Base-by-base conservation (phyloP, 2,888 invertebrate species). In the Rhimphoctona megacephalus region DNA sequence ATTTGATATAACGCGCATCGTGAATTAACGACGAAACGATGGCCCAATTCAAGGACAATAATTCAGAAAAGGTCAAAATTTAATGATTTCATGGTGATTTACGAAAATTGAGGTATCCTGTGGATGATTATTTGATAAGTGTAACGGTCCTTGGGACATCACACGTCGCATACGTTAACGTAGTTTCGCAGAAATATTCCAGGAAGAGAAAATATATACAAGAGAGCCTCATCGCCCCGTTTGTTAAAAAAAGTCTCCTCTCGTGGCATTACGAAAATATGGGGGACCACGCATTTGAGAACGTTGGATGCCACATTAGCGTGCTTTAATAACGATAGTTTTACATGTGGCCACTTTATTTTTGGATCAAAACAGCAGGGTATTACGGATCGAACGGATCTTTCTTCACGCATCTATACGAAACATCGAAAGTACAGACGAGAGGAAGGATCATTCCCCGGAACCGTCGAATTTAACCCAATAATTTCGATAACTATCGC, bases 181-280 rank as follows among this genome's bases (percentile, higher is more conserved):
- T 64, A 36, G 33, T 36, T 72, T 19, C 67, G 73, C 70, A 82
- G 52, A 30, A 85, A 88, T 81, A 66, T 89, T 89, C 89, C 61
- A 54, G 83, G 89, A 89, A 89, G 79, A 46, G 49, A 39, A 39
- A 46, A 67, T 6, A 61, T 33, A 36, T 17, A 33, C 78, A n/a
- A 11, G 43, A 43, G 36, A 67, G 54, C 25, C 46, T 85, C 33
- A 22, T 82, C 77, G 79, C 82, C 77, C 83, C 17, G 49, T 33
- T 85, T 85, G 83, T 77, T 81, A 81, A 69, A 86, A 84, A 39
- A 39, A 57, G 57, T 30, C 22, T 49, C 66, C 36, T 87, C 86
- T 78, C 79, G 81, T 81, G 88, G 74, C 74, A 91, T 92, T 92
- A 92, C 91, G 90, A 91, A 91, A 91, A 91, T 90, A 87, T 86